Evolutionary conservation across 2,113 vertebrate genomes (phyloP).

Genomic region (Megatriorchis doriae): DNA sequence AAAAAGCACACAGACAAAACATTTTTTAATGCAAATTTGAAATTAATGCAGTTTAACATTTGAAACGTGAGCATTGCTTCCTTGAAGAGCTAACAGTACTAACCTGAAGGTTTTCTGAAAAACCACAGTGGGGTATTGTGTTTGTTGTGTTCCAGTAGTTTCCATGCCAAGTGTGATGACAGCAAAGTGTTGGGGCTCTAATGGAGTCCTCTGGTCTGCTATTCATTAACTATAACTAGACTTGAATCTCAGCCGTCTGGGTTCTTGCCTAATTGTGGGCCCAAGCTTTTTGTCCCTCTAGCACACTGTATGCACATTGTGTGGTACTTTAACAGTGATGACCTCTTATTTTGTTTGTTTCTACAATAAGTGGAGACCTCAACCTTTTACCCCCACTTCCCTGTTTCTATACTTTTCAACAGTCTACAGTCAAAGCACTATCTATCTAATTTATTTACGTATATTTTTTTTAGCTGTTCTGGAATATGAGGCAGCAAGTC

Average conservation of each 20-base stretch:
- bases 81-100: neutral
- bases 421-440: neutral
- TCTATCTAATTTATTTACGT: neutral
- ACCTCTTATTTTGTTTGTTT: neutral
- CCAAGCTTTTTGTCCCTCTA: neutral
- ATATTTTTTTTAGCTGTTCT: neutral
- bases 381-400: neutral
- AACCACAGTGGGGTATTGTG: neutral
- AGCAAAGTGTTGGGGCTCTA: neutral
- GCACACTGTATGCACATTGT: neutral
- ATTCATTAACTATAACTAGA: neutral
- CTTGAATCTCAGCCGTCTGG: neutral
- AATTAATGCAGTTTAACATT: neutral
- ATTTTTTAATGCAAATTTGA: neutral
- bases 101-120: neutral
- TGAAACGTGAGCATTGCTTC: neutral
- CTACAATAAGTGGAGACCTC: neutral
- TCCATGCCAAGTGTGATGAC: neutral
- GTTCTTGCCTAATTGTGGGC: neutral
- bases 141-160: neutral
- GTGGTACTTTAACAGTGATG: neutral
- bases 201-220: neutral
- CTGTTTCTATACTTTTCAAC: neutral
- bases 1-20: neutral
- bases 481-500: neutral